These are phyloP conservation scores for Casuarius casuarius DNA, from an alignment of 2,113 vertebrate species.

Conservation along the genomic window DNA sequence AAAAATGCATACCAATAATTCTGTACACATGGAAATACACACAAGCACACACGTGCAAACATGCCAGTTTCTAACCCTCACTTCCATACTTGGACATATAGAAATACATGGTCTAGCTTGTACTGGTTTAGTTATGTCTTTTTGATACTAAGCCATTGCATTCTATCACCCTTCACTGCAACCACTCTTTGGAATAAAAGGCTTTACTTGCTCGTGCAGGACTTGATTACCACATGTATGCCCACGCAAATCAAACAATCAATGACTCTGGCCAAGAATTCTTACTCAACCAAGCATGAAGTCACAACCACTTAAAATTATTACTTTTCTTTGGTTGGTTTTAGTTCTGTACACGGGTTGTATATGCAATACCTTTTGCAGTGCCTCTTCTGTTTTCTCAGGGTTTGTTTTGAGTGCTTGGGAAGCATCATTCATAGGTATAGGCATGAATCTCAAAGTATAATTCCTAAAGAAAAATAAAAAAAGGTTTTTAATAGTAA, in stretches of 20 bases:
- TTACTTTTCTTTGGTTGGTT: neutral
- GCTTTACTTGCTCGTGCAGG: neutral
- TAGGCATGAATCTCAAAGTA: slow-evolving; percentile 96
- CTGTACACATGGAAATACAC: neutral
- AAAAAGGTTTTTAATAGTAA: neutral
- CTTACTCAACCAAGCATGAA: neutral
- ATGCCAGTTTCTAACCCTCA: neutral
- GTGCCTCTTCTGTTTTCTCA: slow-evolving; percentile 95
- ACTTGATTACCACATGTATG: neutral
- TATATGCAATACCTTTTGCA: slow-evolving; percentile 86
- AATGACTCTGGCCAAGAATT: neutral
- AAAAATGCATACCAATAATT: rapidly evolving
- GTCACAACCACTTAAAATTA: neutral
- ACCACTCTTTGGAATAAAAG: neutral
- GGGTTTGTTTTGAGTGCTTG: slow-evolving; percentile 95
- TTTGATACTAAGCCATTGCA: neutral
- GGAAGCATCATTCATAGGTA: slow-evolving; percentile 95
- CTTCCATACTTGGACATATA: neutral
- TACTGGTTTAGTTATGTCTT: neutral
- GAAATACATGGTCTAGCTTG: neutral
- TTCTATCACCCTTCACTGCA: neutral
- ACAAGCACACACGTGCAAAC: neutral
- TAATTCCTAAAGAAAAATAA: slow-evolving; percentile 86
- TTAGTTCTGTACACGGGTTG: neutral
- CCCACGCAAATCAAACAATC: neutral